Evolutionary conservation across 2,113 vertebrate genomes (phyloP), one percentile per base, ranked within the genome.

Genomic region (Ictalurus furcatus): DNA sequence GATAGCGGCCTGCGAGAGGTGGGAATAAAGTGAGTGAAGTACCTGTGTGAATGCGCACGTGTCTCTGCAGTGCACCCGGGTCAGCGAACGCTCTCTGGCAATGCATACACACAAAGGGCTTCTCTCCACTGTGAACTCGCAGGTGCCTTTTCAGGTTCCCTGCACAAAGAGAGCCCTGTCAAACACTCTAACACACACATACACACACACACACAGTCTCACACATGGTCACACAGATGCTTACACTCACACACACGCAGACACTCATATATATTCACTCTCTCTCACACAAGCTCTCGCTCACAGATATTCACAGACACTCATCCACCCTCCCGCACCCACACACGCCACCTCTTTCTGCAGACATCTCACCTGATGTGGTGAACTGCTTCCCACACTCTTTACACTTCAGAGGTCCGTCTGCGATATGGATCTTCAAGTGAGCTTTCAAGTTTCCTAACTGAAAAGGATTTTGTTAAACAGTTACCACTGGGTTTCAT

Each of bases 331-430:
- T 6, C 17, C 8, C n/a, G 56, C 16, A 37, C 6, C 52, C 79
- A 12, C 59, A 59, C 19, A 73, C 30, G 54, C 2, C 14, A 40
- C 30, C 13, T 48, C 44, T 37, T 48, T 14, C 8, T 83, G 30
- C 82, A 23, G 28, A 56, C 28, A 7, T 87, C 92, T 92, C 95
- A 99, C 98, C 98, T 96, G 98, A 99, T 0, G 98, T 99, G 91
- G 98, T 99, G 94, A 99, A 99, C 95, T 99, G 98, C 92, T 99
- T 99, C 87, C 98, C 98, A 0, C 98, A 99, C 89, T 99, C 98
- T 71, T 97, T 97, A 91, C 98, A 99, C 93, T 99, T 99, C 25
- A 99, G 96, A 34, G 98, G 98, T 54, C 98, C 98, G 0, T 99
- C 98, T 0, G 97, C 90, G 0, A 99, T 98, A 91, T 99, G 98